phyloP scores from a whole-genome alignment of 2,888 invertebrate species.

The Euspilapteryx auroguttella region DNA sequence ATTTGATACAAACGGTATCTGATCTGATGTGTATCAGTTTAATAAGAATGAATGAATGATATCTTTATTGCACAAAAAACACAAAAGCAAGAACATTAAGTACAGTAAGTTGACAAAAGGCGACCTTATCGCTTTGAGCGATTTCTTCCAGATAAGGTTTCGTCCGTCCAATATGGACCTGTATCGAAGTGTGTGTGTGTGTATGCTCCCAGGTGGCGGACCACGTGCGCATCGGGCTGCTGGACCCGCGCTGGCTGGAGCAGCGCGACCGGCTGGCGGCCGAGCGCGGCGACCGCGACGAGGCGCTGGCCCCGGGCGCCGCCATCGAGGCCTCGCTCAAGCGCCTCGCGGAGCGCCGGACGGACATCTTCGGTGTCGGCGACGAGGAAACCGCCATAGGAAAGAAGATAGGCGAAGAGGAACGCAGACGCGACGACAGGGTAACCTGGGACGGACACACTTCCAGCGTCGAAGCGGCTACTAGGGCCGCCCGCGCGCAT shows the following conservation, averaged over 20 bases:
- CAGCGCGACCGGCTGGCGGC: constrained; percentile 92
- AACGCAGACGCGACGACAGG: constrained; percentile 83
- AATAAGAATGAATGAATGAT: too few species aligned
- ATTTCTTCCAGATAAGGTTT: too few species aligned
- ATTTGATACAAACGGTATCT: too few species aligned
- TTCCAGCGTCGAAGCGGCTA: constrained; percentile 94
- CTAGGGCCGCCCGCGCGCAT: constrained; percentile 90
- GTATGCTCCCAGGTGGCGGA: too few species aligned
- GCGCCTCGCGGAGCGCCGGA: constrained; percentile 96
- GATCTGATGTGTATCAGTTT: too few species aligned
- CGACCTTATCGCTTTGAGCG: too few species aligned
- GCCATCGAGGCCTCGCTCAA: constrained; percentile 97
- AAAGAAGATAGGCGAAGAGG: constrained; percentile 94
- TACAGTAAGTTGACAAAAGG: too few species aligned
- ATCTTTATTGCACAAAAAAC: too few species aligned
- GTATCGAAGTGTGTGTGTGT: too few species aligned
- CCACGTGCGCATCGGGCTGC: constrained; percentile 94
- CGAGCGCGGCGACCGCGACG: constrained; percentile 85
- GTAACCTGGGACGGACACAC: constrained; percentile 99
- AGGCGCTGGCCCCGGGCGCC: constrained; percentile 63
- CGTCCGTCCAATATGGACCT: too few species aligned
- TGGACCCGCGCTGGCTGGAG: constrained; percentile 98
- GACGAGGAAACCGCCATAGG: constrained; percentile 99
- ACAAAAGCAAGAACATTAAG: too few species aligned
- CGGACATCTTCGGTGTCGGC: constrained; percentile 99